Base-by-base conservation (phyloP, 37 sponge, comb jelly and placozoan genomes). In the Ephydatia muelleri region DNA sequence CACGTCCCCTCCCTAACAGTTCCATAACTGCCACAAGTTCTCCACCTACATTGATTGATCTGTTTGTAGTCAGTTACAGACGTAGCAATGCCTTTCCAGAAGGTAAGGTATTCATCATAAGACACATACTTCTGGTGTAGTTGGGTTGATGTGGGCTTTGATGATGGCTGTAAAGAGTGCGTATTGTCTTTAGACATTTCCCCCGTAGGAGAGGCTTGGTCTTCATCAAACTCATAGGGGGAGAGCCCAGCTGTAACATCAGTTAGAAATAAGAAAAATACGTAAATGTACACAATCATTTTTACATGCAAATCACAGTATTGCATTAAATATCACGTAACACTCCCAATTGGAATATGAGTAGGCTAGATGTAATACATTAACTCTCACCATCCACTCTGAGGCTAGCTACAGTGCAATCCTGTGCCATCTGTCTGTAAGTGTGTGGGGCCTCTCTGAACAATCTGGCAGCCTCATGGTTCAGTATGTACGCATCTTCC, bases 11-110 rank as follows among this genome's bases (percentile, higher is more conserved):
- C 31, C 12, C n/a, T n/a, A n/a, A n/a, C n/a, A n/a, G n/a, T n/a
- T n/a, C n/a, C n/a, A n/a, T n/a, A n/a, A n/a, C n/a, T n/a, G n/a
- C n/a, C n/a, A n/a, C n/a, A n/a, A n/a, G n/a, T n/a, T 39, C 43
- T 69, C 29, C 23, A 70, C 82, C 72, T 74, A 82, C 86, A 75
- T 25, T 64, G 72, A 47, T 80, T 72, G 26, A 38, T 14, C 22
- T 73, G 73, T 0, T 31, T 8, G 23, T 77, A 49, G 2, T 30
- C 65, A 35, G 90, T 73, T 47, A 82, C 49, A 4, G 95, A 89
- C 19, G 95, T 95, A 33, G 95, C 95, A 70, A 95, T 82, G 0
- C 93, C 93, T 80, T 81, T 92, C 95, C 95, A 95, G 5, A 92
- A 48, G 4, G 77, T 48, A 37, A 86, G 90, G 74, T 95, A 95